Evolutionary conservation across 2,113 vertebrate genomes (phyloP).

Genomic region (Oncorhynchus nerka): DNA sequence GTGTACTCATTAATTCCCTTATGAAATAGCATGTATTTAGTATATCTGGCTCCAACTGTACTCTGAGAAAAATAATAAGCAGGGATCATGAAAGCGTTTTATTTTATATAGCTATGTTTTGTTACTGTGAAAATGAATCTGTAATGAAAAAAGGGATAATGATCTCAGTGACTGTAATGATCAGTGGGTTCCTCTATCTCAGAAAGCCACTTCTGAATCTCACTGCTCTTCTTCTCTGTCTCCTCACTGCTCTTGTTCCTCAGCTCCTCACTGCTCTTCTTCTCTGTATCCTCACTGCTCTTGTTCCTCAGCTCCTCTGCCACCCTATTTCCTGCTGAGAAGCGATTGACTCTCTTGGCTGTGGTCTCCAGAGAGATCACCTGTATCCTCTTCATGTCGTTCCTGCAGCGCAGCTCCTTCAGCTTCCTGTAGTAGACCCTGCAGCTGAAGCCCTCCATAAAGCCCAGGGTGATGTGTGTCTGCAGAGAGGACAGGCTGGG

Average conservation of each 20-base stretch:
- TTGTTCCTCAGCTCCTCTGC: not conserved
- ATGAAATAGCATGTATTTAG: not conserved
- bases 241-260: not conserved
- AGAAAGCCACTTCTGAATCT: slow-evolving; percentile 4
- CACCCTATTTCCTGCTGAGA: not conserved
- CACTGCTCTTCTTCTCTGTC: too few species aligned
- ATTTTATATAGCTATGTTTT: not conserved
- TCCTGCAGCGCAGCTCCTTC: not conserved
- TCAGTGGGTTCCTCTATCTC: not conserved
- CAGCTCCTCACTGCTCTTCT: not conserved
- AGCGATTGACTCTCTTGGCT: not conserved
- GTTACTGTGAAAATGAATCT: not conserved
- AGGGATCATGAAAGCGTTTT: not conserved
- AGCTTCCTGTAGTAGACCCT: slow-evolving; percentile 13
- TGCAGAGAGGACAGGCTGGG: slow-evolving; percentile 5
- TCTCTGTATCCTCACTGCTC: not conserved
- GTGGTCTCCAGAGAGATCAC: not conserved
- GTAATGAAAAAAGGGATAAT: slow-evolving; percentile 1
- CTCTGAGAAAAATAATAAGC: not conserved
- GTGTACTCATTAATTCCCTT: too few species aligned
- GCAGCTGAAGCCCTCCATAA: slow-evolving; percentile 16
- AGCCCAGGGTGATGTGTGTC: not conserved
- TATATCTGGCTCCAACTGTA: not conserved
- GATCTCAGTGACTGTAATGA: not conserved
- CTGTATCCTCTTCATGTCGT: not conserved